Percentiles rank a stretch among this genome's conserved stretches.
These are phyloP conservation scores for Bradypodion pumilum DNA, from an alignment of 2,797 vertebrate species.

Conservation along the genomic window DNA sequence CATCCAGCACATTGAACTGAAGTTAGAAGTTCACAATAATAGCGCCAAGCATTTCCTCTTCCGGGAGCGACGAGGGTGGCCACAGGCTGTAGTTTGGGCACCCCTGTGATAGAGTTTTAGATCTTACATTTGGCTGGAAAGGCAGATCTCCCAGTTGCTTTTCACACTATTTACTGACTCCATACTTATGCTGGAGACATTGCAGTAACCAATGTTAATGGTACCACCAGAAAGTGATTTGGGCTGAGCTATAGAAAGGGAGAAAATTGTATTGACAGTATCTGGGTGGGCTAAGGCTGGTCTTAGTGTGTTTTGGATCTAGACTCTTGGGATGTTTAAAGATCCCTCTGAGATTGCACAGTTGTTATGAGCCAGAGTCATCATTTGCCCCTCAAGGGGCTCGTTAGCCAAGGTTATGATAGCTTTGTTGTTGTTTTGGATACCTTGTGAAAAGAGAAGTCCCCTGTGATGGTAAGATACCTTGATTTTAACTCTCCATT, in stretches of 20 bases:
- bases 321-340: constrained; percentile 5
- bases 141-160: background rate
- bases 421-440: constrained; percentile 31
- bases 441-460: constrained; percentile 7
- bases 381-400: constrained; percentile 20
- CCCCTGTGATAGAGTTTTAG: background rate
- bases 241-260: background rate
- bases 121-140: background rate
- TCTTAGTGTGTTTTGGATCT: background rate
- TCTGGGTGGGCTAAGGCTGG: background rate
- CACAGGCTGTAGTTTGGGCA: too few species aligned
- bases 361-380: constrained; percentile 1
- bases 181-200: background rate
- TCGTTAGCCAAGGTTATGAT: constrained; percentile 24
- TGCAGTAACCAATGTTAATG: background rate
- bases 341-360: constrained; percentile 15
- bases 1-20: background rate
- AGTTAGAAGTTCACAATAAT: background rate
- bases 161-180: background rate
- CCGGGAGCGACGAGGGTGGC: too few species aligned
- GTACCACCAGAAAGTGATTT: background rate
- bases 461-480: background rate
- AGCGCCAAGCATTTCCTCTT: background rate
- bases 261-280: background rate
- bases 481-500: background rate